phyloP scores from a whole-genome alignment of 2,113 vertebrate species.

The Macquaria australasica region DNA sequence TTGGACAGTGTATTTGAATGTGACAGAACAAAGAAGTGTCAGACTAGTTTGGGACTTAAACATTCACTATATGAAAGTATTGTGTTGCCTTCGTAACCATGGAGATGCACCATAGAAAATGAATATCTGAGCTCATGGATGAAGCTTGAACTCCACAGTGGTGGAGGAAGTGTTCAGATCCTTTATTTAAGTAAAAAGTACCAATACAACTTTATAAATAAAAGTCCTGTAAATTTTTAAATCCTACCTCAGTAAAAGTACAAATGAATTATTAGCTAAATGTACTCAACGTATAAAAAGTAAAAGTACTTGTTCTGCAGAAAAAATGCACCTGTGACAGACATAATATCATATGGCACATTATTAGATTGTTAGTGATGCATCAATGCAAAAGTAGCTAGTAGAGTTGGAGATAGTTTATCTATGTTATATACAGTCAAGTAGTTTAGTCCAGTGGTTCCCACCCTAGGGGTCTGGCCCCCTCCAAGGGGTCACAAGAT shows the following conservation, averaged over 20 bases:
- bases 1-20: neutral
- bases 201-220: neutral
- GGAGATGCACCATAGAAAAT: neutral
- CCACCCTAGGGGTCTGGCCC: neutral
- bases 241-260: too few species aligned
- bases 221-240: neutral
- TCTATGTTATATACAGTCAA: neutral
- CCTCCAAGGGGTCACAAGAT: neutral
- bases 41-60: neutral
- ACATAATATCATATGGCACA: neutral
- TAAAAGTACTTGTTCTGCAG: neutral
- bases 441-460: neutral
- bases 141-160: neutral
- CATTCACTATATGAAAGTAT: neutral
- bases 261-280: neutral
- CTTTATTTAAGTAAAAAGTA: neutral
- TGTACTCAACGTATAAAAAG: neutral
- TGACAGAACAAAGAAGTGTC: neutral
- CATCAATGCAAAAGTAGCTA: neutral
- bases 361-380: neutral
- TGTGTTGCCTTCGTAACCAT: slow-evolving; percentile 5
- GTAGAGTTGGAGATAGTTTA: neutral
- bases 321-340: neutral
- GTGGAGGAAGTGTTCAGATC: neutral
- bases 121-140: slow-evolving; percentile 16